phyloP scores from a whole-genome alignment of 1,140 invertebrate genomes.

The Helicoverpa armigera region DNA sequence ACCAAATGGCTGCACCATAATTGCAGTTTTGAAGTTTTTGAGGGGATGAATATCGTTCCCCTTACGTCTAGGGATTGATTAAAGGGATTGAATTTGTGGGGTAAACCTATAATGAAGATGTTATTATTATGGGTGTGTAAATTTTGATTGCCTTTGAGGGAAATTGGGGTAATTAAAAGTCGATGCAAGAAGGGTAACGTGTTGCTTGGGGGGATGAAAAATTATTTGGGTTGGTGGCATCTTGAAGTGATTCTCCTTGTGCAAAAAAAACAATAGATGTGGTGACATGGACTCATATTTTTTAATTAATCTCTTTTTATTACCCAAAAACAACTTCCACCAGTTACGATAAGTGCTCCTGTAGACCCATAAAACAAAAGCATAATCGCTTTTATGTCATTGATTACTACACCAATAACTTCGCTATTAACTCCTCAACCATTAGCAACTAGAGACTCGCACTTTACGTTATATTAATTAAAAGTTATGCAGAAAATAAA shows the following conservation, averaged over 20 bases:
- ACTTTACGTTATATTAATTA: neutral
- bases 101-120: constrained; percentile 42
- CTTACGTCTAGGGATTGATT: constrained; percentile 35
- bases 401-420: neutral
- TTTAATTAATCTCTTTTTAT: too few relatives aligned
- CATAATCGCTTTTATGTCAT: neutral
- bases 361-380: too few relatives aligned
- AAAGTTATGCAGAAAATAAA: neutral
- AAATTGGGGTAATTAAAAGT: constrained; percentile 42
- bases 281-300: too few relatives aligned
- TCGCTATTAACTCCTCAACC: neutral
- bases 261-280: too few relatives aligned
- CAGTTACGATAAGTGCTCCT: too few relatives aligned
- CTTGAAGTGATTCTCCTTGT: neutral
- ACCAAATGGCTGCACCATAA: constrained; percentile 33
- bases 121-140: constrained; percentile 37
- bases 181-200: constrained; percentile 26
- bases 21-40: constrained; percentile 46
- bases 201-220: neutral
- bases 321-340: too few relatives aligned
- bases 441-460: neutral
- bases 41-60: constrained; percentile 1
- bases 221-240: neutral
- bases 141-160: constrained; percentile 32
- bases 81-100: constrained; percentile 39